Percentiles rank a stretch among this genome's conserved stretches.
phyloP scores from a whole-genome alignment of 2,113 vertebrate genomes.

The Cephalophus harveyi region DNA sequence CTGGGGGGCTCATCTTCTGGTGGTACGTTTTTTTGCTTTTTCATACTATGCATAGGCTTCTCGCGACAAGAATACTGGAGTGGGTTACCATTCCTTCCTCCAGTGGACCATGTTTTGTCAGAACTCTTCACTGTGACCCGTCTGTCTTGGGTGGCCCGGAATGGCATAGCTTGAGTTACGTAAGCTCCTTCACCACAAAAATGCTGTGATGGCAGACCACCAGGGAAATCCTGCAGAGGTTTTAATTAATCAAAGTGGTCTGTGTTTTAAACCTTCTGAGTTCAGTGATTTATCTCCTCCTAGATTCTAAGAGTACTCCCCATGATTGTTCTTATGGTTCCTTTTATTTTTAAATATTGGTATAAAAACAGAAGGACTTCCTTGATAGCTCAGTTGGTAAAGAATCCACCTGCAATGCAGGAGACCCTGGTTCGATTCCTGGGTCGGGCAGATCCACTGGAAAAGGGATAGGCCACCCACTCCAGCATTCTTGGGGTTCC shows the following conservation, averaged over 20 bases:
- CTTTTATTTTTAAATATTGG: not conserved
- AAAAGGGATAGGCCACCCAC: not conserved
- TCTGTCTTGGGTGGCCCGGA: not conserved
- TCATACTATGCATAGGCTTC: not conserved
- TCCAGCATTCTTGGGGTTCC: not conserved
- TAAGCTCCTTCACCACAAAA: not conserved
- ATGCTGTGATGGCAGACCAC: not conserved
- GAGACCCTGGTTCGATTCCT: not conserved
- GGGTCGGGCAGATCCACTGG: not conserved
- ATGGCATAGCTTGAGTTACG: not conserved
- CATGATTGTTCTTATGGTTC: not conserved
- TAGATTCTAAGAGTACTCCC: not conserved
- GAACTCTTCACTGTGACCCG: not conserved
- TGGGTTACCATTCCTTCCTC: not conserved
- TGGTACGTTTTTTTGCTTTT: not conserved
- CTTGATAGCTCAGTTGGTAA: not conserved
- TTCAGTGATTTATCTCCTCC: not conserved
- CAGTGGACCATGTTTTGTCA: not conserved
- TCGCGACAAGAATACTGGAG: not conserved
- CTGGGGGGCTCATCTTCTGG: not conserved
- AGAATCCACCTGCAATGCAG: not conserved
- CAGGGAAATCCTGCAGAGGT: not conserved
- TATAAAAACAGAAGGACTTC: not conserved
- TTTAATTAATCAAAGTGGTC: not conserved
- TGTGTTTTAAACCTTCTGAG: not conserved